A percentile compares a stretch with the other conserved stretches of the same genome.
These are phyloP conservation scores for Plemyria rubiginata DNA, from an alignment of 2,888 invertebrate genomes.

Conservation along the genomic window DNA sequence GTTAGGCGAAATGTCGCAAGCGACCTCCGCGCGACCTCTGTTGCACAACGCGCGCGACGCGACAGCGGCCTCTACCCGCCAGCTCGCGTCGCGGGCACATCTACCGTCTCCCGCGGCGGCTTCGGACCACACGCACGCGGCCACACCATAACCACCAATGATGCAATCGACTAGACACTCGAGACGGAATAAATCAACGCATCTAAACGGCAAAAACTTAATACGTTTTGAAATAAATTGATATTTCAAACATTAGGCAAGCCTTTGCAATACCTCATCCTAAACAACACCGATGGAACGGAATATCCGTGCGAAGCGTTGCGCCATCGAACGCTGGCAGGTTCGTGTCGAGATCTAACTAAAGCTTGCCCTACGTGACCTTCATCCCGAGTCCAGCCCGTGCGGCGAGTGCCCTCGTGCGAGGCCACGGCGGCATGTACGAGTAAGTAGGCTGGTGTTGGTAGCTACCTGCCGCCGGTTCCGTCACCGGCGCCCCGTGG, in stretches of 20 bases:
- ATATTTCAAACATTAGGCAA: background rate
- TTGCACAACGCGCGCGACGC: background rate
- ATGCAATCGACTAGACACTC: background rate
- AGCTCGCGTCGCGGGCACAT: no score
- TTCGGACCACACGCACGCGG: no score
- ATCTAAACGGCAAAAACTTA: background rate
- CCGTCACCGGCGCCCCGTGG: background rate
- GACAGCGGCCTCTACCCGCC: no score
- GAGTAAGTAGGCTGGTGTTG: no score
- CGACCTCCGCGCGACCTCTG: no score
- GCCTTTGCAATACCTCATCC: conserved; percentile 1
- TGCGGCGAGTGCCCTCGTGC: no score
- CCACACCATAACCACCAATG: background rate
- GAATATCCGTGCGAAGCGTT: background rate
- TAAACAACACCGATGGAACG: background rate
- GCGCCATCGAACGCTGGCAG: background rate
- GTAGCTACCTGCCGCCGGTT: background rate
- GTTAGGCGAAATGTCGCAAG: no score
- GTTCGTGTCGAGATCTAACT: no score
- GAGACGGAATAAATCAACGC: background rate
- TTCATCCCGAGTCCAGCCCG: no score
- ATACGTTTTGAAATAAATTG: conserved; percentile 2
- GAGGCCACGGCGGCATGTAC: no score
- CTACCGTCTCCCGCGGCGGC: no score
- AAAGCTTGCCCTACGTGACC: no score